A percentile compares a stretch with the other conserved stretches of the same genome.
Evolutionary conservation across 2,113 vertebrate genomes (phyloP).

Genomic region (Corydoras sp.): DNA sequence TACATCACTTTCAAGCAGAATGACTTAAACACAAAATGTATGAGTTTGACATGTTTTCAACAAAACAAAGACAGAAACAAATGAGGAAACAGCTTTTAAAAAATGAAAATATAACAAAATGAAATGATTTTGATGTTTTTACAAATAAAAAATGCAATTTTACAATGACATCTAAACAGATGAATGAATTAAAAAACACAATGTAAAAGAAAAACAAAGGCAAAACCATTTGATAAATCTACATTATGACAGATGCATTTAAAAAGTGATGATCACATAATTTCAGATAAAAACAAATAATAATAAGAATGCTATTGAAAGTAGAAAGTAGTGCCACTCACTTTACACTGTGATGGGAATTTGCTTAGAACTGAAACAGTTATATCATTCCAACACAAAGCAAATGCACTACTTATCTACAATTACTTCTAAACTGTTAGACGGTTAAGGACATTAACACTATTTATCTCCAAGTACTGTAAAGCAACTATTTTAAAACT

Average conservation of each 20-base stretch:
- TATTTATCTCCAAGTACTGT: too few species aligned
- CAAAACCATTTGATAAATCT: not conserved
- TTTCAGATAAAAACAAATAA: not conserved
- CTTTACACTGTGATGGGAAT: too few species aligned
- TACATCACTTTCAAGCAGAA: not conserved
- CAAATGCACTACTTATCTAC: too few species aligned
- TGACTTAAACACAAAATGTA: not conserved
- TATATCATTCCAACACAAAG: too few species aligned
- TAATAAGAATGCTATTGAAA: not conserved
- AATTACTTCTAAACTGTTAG: too few species aligned
- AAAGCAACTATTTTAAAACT: too few species aligned
- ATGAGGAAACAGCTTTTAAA: not conserved
- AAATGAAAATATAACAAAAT: not conserved
- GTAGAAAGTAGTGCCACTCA: too few species aligned
- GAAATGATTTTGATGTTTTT: too few species aligned
- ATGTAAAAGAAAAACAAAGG: not conserved
- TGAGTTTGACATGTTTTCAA: not conserved
- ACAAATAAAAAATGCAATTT: not conserved
- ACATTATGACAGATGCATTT: not conserved
- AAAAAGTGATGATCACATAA: constrained; percentile 30
- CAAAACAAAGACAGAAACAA: constrained; percentile 16
- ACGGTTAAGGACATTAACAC: too few species aligned
- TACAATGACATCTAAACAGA: not conserved
- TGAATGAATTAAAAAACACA: constrained; percentile 6
- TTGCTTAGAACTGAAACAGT: too few species aligned